Percentiles rank a stretch among this genome's conserved stretches.
These are phyloP conservation scores for Lasioglossum vierecki DNA, from an alignment of 2,888 invertebrate genomes.

Conservation along the genomic window DNA sequence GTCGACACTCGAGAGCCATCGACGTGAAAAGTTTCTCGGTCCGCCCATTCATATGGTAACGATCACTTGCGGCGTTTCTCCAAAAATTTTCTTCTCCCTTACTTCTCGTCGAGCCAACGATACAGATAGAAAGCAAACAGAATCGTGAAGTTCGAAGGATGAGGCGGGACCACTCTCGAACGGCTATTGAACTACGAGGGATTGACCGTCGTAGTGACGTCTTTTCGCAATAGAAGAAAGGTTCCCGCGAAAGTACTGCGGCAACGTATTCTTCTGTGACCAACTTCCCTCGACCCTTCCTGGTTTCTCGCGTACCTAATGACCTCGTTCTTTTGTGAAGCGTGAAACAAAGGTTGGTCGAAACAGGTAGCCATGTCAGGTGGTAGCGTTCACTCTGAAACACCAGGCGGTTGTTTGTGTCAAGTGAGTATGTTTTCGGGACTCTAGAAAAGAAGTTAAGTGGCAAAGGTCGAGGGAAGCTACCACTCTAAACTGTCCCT, in stretches of 20 bases:
- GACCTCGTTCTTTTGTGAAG: constrained; percentile 67
- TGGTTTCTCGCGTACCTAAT: constrained; percentile 62
- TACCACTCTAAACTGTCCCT: constrained; percentile 21
- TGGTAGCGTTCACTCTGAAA: constrained; percentile 42
- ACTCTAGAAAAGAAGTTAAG: constrained; percentile 23
- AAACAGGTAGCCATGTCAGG: constrained; percentile 62
- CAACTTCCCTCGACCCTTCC: constrained; percentile 67
- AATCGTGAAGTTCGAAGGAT: background rate
- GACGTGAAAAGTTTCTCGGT: background rate
- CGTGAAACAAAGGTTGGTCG: constrained; percentile 57
- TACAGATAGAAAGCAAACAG: background rate
- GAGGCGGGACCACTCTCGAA: background rate
- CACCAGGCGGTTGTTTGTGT: constrained; percentile 32
- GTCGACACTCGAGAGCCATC: background rate
- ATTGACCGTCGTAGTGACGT: constrained; percentile 31
- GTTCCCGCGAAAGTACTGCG: constrained; percentile 26
- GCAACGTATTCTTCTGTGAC: constrained; percentile 44
- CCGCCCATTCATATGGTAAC: background rate
- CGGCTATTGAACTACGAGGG: constrained; percentile 35
- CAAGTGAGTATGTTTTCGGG: constrained; percentile 40
- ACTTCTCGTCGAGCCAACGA: background rate
- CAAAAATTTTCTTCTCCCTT: background rate
- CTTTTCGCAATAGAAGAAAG: constrained; percentile 35
- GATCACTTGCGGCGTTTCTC: background rate
- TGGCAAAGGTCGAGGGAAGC: constrained; percentile 47